phyloP scores from a whole-genome alignment of 1,140 invertebrate species.

The Drosophila sproati region DNA sequence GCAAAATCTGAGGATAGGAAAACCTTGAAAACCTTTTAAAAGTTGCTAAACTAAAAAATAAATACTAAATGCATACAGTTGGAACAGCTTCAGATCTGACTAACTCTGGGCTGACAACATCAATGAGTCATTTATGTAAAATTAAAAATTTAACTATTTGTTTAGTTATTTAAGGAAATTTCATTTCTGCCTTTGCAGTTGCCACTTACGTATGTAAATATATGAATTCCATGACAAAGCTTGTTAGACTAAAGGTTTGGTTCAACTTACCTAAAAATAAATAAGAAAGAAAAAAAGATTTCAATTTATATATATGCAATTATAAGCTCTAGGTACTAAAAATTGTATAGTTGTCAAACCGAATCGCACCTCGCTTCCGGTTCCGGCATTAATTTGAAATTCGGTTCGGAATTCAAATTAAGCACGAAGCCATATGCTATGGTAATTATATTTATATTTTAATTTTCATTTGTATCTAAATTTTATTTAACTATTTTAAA shows the following conservation, averaged over 20 bases:
- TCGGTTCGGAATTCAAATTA: too few species aligned
- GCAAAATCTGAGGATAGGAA: background rate
- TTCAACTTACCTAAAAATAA: slow-evolving; percentile 63
- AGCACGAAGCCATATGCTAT: too few species aligned
- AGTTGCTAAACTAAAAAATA: background rate
- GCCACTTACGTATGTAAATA: background rate
- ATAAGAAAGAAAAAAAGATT: slow-evolving; percentile 3
- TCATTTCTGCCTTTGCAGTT: background rate
- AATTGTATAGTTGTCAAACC: too few species aligned
- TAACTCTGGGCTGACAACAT: slow-evolving; percentile 21
- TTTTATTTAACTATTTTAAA: too few species aligned
- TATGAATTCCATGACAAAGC: background rate
- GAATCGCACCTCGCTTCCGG: too few species aligned
- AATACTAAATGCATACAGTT: background rate
- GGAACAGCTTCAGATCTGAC: background rate
- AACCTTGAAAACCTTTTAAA: background rate
- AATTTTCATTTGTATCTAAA: too few species aligned
- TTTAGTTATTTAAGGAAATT: background rate
- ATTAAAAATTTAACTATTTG: background rate
- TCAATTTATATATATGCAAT: background rate
- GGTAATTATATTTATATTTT: too few species aligned
- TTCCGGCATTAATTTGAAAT: too few species aligned
- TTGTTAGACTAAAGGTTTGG: background rate
- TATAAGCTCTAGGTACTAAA: too few species aligned
- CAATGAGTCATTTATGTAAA: slow-evolving; percentile 34